Evolutionary conservation across 2,113 vertebrate genomes (phyloP).

Genomic region (Paralichthys olivaceus): DNA sequence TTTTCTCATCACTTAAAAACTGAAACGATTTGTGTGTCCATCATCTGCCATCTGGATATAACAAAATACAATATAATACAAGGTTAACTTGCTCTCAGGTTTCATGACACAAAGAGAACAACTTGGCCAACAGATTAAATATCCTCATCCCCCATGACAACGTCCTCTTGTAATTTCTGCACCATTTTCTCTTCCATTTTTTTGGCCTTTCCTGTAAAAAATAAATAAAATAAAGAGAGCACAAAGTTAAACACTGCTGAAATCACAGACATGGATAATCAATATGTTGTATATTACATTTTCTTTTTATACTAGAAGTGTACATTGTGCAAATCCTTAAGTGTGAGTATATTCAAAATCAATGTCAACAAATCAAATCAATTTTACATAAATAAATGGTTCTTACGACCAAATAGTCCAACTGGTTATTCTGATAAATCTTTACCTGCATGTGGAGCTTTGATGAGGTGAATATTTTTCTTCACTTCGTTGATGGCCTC

Average conservation of each 20-base stretch:
- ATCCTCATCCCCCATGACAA: conserved; percentile 88
- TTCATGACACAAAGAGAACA: not conserved
- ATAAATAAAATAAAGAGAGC: not conserved
- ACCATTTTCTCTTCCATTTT: conserved; percentile 97
- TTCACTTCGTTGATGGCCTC: conserved; percentile 95
- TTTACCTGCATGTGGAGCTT: conserved; percentile 92
- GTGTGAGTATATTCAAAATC: not conserved
- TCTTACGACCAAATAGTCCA: not conserved
- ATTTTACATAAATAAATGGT: not conserved
- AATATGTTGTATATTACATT: not conserved
- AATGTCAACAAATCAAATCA: not conserved
- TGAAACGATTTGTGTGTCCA: conserved; percentile 6
- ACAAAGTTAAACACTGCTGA: not conserved
- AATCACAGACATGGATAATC: not conserved
- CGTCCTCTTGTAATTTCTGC: conserved; percentile 90
- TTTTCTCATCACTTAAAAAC: conserved; percentile 4
- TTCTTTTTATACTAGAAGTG: not conserved
- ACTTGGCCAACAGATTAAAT: conserved; percentile 18
- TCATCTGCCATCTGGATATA: conserved; percentile 26
- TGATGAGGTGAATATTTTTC: conserved; percentile 96
- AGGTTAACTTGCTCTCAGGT: not conserved
- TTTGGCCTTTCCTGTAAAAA: conserved; percentile 87
- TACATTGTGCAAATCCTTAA: no score
- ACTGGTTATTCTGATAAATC: not conserved
- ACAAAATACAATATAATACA: conserved; percentile 37